These are phyloP conservation scores for Rynchops niger DNA, from an alignment of 2,113 vertebrate species.

Conservation along the genomic window DNA sequence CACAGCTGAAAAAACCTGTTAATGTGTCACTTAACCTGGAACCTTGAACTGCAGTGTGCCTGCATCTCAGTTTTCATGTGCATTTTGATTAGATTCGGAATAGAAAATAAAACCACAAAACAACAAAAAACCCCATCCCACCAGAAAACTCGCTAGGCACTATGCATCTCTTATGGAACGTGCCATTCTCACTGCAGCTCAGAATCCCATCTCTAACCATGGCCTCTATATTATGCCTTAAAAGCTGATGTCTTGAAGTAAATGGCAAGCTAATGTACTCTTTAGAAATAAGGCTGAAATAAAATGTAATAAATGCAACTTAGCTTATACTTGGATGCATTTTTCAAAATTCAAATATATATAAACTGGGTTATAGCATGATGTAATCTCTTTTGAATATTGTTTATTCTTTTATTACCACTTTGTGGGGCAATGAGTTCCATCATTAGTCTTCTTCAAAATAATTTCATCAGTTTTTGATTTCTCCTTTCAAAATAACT, in stretches of 20 bases:
- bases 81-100: neutral
- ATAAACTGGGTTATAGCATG: neutral
- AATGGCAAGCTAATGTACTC: neutral
- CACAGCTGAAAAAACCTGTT: conserved; percentile 59
- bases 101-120: neutral
- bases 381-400: neutral
- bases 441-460: neutral
- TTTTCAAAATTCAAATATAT: neutral
- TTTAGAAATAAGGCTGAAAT: neutral
- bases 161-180: neutral
- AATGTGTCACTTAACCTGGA: conserved; percentile 52
- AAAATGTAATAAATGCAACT: neutral
- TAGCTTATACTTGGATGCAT: neutral
- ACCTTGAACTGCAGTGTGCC: conserved; percentile 39
- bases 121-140: neutral
- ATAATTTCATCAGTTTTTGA: neutral
- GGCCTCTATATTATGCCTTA: neutral
- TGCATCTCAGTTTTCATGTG: neutral
- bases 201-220: neutral
- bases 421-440: neutral
- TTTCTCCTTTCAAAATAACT: neutral
- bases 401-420: neutral
- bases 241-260: neutral
- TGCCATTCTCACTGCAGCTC: neutral
- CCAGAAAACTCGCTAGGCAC: neutral